A percentile compares a stretch with the other conserved stretches of the same genome.
Evolutionary conservation across 2,113 vertebrate species (phyloP).

Genomic region (zebrafish (Danio rerio)): DNA sequence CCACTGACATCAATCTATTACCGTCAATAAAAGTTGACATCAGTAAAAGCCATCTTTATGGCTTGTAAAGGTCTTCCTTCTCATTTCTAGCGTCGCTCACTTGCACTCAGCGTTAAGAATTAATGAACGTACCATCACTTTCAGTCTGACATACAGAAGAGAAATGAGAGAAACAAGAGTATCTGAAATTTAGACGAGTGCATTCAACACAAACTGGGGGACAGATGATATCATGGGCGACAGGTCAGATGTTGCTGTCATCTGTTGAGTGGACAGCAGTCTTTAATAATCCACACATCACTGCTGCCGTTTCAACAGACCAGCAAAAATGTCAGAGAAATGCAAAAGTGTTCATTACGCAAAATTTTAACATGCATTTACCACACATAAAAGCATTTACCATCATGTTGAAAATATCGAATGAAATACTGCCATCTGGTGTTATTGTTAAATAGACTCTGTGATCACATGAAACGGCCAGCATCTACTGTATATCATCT

Average conservation of each 20-base stretch:
- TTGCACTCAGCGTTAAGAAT: background rate
- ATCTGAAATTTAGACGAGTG: slow-evolving; percentile 60
- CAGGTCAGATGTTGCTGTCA: slow-evolving; percentile 50
- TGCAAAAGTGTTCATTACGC: slow-evolving; percentile 58
- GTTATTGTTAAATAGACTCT: slow-evolving; percentile 20
- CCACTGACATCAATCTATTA: no score
- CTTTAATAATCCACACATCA: slow-evolving; percentile 19
- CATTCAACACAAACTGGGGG: slow-evolving; percentile 65
- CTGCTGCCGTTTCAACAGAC: slow-evolving; percentile 46
- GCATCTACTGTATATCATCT: background rate
- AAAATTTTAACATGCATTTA: background rate
- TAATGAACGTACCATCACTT: background rate
- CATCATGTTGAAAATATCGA: background rate
- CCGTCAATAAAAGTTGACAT: no score
- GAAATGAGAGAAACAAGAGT: slow-evolving; percentile 43
- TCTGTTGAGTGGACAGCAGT: slow-evolving; percentile 42
- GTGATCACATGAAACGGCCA: background rate
- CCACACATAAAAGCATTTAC: background rate
- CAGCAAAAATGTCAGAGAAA: slow-evolving; percentile 53
- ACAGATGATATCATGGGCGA: slow-evolving; percentile 64
- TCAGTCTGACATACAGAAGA: background rate
- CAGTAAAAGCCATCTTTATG: no score
- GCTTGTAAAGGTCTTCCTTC: background rate
- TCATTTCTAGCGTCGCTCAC: background rate
- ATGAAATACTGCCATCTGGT: slow-evolving; percentile 47